Evolutionary conservation across 2,888 invertebrate species (phyloP).

Genomic region (Drosophila meridionalis): DNA sequence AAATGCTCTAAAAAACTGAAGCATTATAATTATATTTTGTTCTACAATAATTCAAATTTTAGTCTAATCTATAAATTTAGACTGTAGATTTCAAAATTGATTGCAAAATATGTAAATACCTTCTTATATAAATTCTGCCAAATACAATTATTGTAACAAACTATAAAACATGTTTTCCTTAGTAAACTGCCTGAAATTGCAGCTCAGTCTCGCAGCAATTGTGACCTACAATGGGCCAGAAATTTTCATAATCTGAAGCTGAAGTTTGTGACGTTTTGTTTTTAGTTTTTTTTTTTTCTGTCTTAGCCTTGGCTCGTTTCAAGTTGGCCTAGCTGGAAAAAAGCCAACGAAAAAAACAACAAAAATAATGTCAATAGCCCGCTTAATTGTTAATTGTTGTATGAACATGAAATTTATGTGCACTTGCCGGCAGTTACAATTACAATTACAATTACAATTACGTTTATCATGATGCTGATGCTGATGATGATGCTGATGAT

Average conservation of each 20-base stretch:
- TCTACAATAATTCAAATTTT: too few species aligned
- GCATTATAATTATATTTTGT: too few species aligned
- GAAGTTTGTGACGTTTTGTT: conserved; percentile 10
- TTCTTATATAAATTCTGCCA: not conserved
- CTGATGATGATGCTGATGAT: conserved; percentile 4
- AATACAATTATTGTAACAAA: not conserved
- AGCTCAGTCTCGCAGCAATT: conserved; percentile 1
- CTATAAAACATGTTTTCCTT: not conserved
- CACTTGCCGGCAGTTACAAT: conserved; percentile 33
- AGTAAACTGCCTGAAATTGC: not conserved
- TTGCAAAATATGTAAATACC: not conserved
- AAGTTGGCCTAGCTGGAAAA: conserved; percentile 30
- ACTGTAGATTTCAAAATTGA: not conserved
- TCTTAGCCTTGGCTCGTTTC: conserved; percentile 38
- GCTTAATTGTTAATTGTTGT: conserved; percentile 53
- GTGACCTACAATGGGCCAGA: conserved; percentile 39
- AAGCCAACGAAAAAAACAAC: conserved; percentile 10
- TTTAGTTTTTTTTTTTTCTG: conserved; percentile 9
- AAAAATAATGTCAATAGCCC: conserved; percentile 48
- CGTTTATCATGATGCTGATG: conserved; percentile 23
- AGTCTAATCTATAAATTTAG: too few species aligned
- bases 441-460: conserved; percentile 35
- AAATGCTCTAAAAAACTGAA: too few species aligned
- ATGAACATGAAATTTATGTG: conserved; percentile 37
- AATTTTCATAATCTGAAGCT: conserved; percentile 26